Percentiles rank a stretch among this genome's conserved stretches.
Conservation (phyloP, 1,140 invertebrate species). For the Ladona fulva region DNA sequence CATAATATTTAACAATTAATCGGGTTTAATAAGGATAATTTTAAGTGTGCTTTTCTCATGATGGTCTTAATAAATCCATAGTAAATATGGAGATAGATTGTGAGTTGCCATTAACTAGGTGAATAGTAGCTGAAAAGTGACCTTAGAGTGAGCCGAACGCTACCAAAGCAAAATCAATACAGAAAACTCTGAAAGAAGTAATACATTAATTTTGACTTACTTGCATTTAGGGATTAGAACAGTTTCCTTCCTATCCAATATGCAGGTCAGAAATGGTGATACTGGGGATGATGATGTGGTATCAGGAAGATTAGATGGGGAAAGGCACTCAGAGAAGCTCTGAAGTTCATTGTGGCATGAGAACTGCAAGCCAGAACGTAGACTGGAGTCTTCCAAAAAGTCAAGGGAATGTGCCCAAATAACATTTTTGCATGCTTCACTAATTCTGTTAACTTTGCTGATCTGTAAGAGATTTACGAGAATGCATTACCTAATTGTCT, state of each 20-base stretch:
- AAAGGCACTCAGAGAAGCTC: not conserved
- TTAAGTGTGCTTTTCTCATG: no score
- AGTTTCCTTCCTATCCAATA: not conserved
- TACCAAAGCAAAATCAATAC: no score
- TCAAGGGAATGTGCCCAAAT: not conserved
- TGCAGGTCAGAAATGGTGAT: not conserved
- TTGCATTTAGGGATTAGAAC: not conserved
- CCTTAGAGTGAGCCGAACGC: no score
- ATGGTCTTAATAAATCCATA: no score
- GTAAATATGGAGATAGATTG: no score
- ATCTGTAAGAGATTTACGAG: not conserved
- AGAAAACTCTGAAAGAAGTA: no score
- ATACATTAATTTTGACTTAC: not conserved
- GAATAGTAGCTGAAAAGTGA: no score
- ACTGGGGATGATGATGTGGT: not conserved
- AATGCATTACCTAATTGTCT: not conserved
- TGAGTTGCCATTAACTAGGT: no score
- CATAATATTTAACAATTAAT: no score
- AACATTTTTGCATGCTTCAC: not conserved
- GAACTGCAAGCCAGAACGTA: not conserved
- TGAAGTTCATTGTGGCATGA: not conserved
- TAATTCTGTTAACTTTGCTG: not conserved
- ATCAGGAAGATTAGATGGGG: not conserved
- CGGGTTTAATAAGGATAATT: no score
- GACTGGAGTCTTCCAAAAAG: not conserved